Evolutionary conservation across 2,888 invertebrate species (phyloP).

Genomic region (Apodemia mormo): DNA sequence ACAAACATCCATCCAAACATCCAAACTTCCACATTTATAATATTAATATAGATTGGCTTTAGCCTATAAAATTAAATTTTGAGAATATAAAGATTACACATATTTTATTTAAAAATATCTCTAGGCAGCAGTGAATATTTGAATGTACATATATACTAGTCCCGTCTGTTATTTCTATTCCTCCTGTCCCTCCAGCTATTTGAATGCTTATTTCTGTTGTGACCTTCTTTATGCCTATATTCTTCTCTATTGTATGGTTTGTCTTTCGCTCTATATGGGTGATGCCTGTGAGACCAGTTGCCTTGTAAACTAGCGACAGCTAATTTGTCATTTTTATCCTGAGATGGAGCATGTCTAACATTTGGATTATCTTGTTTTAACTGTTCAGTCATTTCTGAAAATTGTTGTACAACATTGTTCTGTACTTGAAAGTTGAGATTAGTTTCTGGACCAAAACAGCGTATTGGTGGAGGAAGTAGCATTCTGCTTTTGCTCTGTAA

Average conservation of each 20-base stretch:
- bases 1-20: too few relatives aligned
- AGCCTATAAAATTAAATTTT: too few relatives aligned
- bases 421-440: conserved; percentile 51
- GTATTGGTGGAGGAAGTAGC: conserved; percentile 63
- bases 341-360: conserved; percentile 42
- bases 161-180: conserved; percentile 54
- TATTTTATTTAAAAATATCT: too few relatives aligned
- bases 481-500: conserved; percentile 64
- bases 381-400: conserved; percentile 64
- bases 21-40: too few relatives aligned
- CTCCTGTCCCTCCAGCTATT: conserved; percentile 56
- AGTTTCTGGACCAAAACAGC: conserved; percentile 60
- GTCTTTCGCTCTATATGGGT: conserved; percentile 63
- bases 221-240: conserved; percentile 46
- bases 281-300: conserved; percentile 73
- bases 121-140: too few relatives aligned
- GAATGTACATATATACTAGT: background rate
- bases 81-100: too few relatives aligned
- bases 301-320: conserved; percentile 74
- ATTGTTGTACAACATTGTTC: conserved; percentile 57
- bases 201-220: conserved; percentile 42
- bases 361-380: conserved; percentile 51
- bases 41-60: too few relatives aligned
- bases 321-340: conserved; percentile 55
- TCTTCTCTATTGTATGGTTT: conserved; percentile 50